phyloP scores from a whole-genome alignment of 2,888 invertebrate species.

The Xylota sylvarum region DNA sequence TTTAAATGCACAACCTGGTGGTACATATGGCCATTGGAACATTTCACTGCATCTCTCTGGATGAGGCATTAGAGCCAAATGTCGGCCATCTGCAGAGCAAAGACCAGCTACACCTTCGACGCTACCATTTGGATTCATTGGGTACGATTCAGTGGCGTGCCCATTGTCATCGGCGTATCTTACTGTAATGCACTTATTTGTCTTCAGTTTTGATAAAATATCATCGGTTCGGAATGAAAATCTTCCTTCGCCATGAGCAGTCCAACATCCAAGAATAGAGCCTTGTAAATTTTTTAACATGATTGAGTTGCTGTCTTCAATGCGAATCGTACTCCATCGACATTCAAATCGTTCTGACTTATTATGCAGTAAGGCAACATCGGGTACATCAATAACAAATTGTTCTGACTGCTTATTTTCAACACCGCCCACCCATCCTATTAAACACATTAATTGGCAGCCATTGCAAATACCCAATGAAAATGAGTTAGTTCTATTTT shows the following conservation, averaged over 20 bases:
- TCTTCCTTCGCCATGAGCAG: slow-evolving; percentile 97
- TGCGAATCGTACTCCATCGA: slow-evolving; percentile 91
- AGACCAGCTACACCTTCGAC: slow-evolving; percentile 94
- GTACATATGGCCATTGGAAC: slow-evolving; percentile 95
- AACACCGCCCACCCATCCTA: slow-evolving; percentile 94
- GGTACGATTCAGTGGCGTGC: slow-evolving; percentile 91
- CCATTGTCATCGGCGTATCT: slow-evolving; percentile 94
- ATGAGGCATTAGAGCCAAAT: slow-evolving; percentile 99
- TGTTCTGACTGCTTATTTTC: neutral
- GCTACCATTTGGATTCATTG: slow-evolving; percentile 98
- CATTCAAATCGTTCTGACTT: slow-evolving; percentile 94
- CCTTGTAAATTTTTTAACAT: slow-evolving; percentile 96
- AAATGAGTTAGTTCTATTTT: slow-evolving; percentile 92
- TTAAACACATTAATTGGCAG: slow-evolving; percentile 96
- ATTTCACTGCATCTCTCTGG: slow-evolving; percentile 96
- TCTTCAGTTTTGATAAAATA: slow-evolving; percentile 86
- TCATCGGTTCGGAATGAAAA: slow-evolving; percentile 87
- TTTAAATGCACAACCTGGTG: slow-evolving; percentile 86
- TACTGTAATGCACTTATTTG: slow-evolving; percentile 89
- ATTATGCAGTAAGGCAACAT: slow-evolving; percentile 93
- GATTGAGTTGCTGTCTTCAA: slow-evolving; percentile 88
- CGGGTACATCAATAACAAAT: slow-evolving; percentile 84
- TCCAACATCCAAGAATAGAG: slow-evolving; percentile 97
- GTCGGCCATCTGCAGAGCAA: slow-evolving; percentile 95
- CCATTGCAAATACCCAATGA: slow-evolving; percentile 99